Evolutionary conservation across 2,888 invertebrate genomes (phyloP), one percentile per base, ranked within the genome.

Genomic region (Leptinotarsa juncta): DNA sequence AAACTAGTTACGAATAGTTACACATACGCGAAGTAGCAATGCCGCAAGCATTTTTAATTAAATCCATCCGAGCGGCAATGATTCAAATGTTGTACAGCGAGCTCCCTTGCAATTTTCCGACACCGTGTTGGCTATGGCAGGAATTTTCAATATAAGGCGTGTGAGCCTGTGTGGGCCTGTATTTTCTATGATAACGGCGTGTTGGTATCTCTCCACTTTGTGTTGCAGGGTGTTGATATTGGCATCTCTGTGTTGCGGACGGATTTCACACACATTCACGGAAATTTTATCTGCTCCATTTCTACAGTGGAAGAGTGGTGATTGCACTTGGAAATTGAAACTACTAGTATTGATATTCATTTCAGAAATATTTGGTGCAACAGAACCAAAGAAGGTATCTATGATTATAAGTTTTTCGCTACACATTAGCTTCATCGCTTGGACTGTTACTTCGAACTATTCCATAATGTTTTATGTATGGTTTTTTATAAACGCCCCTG

Each of bases 111-210:
- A 50, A 70, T 70, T 70, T 70, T 60, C 70, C 75, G 62, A 72
- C 74, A 69, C 65, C 71, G 60, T 65, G 65, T 67, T 57, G 53
- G 70, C 67, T 49, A 70, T 70, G 67, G 72, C 48, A 67, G 75
- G 75, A 75, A 75, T 75, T 72, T 72, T 70, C 72, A 75, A 75
- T 75, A 75, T 72, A 75, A 72, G 71, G 67, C 72, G 69, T 62
- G 71, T 49, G 66, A 65, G 49, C 53, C 67, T 12, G 55, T 50
- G 60, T 62, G 49, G 69, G 49, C 53, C 67, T 18, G 57, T 50
- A 49, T 62, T 23, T 71, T 55, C 48, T 66, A 62, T 72, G 69
- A 66, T 72, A 57, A n/a, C 60, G 66, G 70, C 70, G 57, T 66
- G 73, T 73, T 53, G 73, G 70, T 70, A 70, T 74, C 70, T 70